Evolutionary conservation across 2,888 invertebrate species (phyloP), one percentile per base, ranked within the genome.

Genomic region (Choreutis nemorana): DNA sequence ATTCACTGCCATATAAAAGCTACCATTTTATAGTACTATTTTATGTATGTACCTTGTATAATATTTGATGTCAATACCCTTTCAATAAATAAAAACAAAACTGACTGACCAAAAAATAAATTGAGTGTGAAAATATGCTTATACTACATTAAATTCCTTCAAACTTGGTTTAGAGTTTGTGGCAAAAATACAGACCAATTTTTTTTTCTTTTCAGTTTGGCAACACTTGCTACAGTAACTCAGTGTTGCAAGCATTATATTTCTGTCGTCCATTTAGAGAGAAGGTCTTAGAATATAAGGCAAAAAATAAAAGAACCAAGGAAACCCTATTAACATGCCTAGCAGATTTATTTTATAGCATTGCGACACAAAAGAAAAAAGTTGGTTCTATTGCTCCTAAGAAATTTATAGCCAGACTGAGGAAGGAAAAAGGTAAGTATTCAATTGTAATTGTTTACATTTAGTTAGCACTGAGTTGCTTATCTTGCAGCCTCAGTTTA

Each of bases 311-410:
- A 63, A 81, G 94, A 58, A 93, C 93, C 28, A 98, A 97, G 75
- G 99, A 99, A 72, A 99, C 98, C 2, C 78, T 99, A 41, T 82
- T 99, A 47, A 96, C 97, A 56, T 99, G 99, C 73, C 83, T 99
- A 44, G 98, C 98, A 36, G 99, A 99, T 81, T 82, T 99, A 37
- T 99, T 99, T 81, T 94, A 98, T 81, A 97, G 92, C 68, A 99
- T 99, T 62, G 97, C 97, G 22, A 98, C 97, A n/a, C 99, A 99
- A 64, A 99, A 99, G 84, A 97, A 97, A 68, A 96, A 97, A 85
- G 94, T 98, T 33, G 99, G 99, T 33, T 97, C 97, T 13, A 96
- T 99, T 61, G 98, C 99, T 29, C 99, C 99, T 44, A 99, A 99
- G 79, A 97, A 99, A 68, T 99, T 99, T 77, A 98, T 99, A 58